phyloP scores from a whole-genome alignment of 1,140 invertebrate genomes.

The Zaprionus lachaisei region DNA sequence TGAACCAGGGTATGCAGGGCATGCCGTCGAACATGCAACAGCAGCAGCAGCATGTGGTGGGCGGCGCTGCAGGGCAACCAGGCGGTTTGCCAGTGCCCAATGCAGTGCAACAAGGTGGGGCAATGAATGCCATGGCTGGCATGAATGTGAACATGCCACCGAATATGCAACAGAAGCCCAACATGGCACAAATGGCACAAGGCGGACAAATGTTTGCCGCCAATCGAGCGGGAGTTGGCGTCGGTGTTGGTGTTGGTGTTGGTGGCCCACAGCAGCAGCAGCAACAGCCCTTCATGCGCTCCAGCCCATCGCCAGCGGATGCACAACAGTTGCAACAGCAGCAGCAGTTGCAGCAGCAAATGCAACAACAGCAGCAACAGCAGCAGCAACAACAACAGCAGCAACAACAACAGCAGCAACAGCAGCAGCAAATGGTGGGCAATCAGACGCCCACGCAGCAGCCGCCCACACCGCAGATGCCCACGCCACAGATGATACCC shows the following conservation, averaged over 20 bases:
- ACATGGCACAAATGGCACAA: conserved; percentile 70
- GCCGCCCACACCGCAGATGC: conserved; percentile 62
- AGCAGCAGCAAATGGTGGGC: conserved; percentile 71
- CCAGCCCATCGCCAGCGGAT: conserved; percentile 85
- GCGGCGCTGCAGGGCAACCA: conserved; percentile 62
- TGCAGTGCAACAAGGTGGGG: conserved; percentile 63
- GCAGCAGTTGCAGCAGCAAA: conserved; percentile 27
- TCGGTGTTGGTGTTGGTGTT: conserved; percentile 58
- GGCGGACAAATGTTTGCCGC: conserved; percentile 69
- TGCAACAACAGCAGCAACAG: conserved; percentile 57
- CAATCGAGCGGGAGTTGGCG: conserved; percentile 62
- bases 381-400: conserved; percentile 59
- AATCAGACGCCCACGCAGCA: conserved; percentile 84
- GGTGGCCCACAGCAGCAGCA: conserved; percentile 72
- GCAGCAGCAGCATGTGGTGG: conserved; percentile 61
- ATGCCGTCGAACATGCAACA: conserved; percentile 75
- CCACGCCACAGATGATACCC: conserved; percentile 86
- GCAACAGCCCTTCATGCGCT: conserved; percentile 85
- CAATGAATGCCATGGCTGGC: conserved; percentile 69
- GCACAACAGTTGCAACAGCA: conserved; percentile 66
- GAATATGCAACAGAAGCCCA: conserved; percentile 67
- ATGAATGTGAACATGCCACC: conserved; percentile 80
- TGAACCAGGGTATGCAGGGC: conserved; percentile 74
- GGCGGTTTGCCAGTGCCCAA: conserved; percentile 59
- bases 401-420: conserved; percentile 39